Base-by-base conservation (phyloP, 2,888 invertebrate genomes). In the Drosophila rubida region DNA sequence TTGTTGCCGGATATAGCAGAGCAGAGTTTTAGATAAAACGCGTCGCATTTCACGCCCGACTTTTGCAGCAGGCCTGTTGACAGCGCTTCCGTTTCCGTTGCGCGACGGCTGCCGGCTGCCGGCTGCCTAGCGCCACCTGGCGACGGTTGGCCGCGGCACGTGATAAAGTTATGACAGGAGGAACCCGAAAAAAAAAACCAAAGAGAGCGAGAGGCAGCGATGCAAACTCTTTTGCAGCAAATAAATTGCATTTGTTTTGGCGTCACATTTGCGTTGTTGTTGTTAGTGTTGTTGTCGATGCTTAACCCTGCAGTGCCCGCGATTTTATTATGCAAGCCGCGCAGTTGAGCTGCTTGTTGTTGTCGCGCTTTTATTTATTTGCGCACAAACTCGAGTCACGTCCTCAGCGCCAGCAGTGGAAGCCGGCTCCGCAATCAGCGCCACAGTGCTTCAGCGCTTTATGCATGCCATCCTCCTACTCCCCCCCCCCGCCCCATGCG, bases 221-320 rank as follows among this genome's bases (percentile, higher is more conserved):
- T 45, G 37, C 16, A 63, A 58, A 32, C 32, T 71, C 64, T 71
- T 62, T 57, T 50, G 48, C 42, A 57, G 59, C 65, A 73, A 65
- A 75, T 66, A 76, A 75, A 76, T 75, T 76, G 76, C 76, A 76
- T 76, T 76, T 75, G 75, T 75, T 75, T 76, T 66, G 75, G 54
- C 44, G 49, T 49, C 55, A 51, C 70, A n/a, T n/a, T n/a, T 32
- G 23, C 19, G 23, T 49, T 54, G 16, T 13, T 6, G 8, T 49
- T 41, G 54, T 16, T 49, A 35, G 7, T 48, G 32, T n/a, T 64
- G 41, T 41, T 45, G 67, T 62, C 39, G 37, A 48, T 67, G 67
- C 51, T 70, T 60, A 74, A 69, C 67, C 59, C 59, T 39, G 41
- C 63, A 59, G 35, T 51, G 62, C 54, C 69, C 2, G 30, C 44